Evolutionary conservation across 2,797 vertebrate species (phyloP).

Genomic region (Picus viridis): DNA sequence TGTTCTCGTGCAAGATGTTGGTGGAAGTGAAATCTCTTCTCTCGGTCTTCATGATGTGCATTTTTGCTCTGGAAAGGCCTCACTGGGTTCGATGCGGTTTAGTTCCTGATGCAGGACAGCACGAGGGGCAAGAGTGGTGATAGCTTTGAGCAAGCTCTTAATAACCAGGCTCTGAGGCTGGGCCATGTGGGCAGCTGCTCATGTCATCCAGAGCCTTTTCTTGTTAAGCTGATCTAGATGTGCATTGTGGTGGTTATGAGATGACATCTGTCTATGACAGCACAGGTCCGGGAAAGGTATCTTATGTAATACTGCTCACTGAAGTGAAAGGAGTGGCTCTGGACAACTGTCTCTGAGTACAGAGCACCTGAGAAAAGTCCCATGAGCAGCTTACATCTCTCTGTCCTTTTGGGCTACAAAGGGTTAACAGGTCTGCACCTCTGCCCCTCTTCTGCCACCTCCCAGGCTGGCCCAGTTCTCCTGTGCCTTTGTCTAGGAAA

Average conservation of each 20-base stretch:
- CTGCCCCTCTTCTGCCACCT: slow-evolving; percentile 28
- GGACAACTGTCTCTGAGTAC: background rate
- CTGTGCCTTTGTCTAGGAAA: slow-evolving; percentile 57
- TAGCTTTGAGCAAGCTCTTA: background rate
- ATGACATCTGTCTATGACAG: background rate
- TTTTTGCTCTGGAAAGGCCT: background rate
- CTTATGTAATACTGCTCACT: background rate
- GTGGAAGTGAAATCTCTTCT: background rate
- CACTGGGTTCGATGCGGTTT: rapidly evolving
- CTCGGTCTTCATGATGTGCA: background rate
- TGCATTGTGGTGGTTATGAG: background rate
- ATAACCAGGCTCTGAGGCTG: background rate
- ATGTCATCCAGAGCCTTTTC: rapidly evolving
- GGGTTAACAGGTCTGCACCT: slow-evolving; percentile 46
- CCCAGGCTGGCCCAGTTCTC: slow-evolving; percentile 49
- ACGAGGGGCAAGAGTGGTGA: background rate
- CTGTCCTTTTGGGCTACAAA: background rate
- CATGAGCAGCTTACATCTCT: rapidly evolving
- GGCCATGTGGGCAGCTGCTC: background rate
- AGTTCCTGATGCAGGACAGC: background rate
- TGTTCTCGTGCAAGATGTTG: background rate
- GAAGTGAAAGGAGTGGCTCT: background rate
- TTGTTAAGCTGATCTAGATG: background rate
- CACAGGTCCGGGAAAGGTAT: background rate
- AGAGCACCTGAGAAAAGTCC: background rate